Conservation (phyloP, 1,140 invertebrate species). For the Tetragnatha versicolor region DNA sequence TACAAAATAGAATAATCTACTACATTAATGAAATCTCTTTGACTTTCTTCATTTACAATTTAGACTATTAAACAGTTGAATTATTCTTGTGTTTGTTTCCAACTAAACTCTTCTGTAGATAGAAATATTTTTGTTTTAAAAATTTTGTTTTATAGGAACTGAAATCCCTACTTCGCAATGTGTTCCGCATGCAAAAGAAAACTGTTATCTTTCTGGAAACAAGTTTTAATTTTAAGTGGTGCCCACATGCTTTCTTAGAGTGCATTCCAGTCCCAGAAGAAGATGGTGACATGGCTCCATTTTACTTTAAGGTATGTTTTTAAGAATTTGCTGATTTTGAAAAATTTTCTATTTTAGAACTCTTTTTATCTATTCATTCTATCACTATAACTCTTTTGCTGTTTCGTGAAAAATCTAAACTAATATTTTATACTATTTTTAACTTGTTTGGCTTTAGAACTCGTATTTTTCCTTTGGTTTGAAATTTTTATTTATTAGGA, state of each 20-base stretch:
- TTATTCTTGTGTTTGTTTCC: too few species aligned
- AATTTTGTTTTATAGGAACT: conserved; percentile 3
- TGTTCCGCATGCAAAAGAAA: conserved; percentile 75
- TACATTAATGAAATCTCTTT: too few species aligned
- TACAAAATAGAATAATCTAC: too few species aligned
- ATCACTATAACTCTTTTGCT: too few species aligned
- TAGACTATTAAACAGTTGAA: too few species aligned
- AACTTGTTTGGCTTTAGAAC: too few species aligned
- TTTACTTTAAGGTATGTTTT: conserved; percentile 85
- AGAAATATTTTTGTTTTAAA: background rate
- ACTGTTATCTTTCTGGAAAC: conserved; percentile 94
- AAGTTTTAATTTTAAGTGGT: conserved; percentile 75
- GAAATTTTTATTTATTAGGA: too few species aligned
- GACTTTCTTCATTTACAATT: too few species aligned
- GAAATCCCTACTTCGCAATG: conserved; percentile 71
- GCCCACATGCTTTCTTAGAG: conserved; percentile 86
- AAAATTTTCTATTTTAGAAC: background rate
- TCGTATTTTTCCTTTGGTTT: too few species aligned
- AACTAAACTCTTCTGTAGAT: too few species aligned
- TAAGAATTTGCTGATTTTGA: background rate
- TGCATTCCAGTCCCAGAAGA: conserved; percentile 87
- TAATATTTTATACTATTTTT: too few species aligned
- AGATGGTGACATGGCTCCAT: conserved; percentile 82
- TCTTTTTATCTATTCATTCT: background rate
- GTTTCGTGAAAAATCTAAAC: too few species aligned